These are phyloP conservation scores for Glandiceps talaboti DNA, from an alignment of 53 echinoderm and acorn worm genomes.

Conservation along the genomic window DNA sequence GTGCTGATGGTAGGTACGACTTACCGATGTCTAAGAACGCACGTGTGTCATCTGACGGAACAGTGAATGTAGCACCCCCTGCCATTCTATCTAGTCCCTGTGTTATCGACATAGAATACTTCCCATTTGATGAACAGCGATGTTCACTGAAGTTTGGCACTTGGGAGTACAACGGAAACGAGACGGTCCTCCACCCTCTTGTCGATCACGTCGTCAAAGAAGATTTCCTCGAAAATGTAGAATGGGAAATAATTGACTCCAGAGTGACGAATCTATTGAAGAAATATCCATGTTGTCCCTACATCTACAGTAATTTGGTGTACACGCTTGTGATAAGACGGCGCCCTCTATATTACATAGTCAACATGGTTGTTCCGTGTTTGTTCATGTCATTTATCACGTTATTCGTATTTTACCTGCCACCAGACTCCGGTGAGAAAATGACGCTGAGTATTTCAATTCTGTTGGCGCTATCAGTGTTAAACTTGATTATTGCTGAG, in stretches of 20 bases:
- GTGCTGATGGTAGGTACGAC: constrained; percentile 76
- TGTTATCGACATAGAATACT: constrained; percentile 83
- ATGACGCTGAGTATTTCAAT: constrained; percentile 86
- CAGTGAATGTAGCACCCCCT: constrained; percentile 70
- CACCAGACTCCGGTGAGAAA: constrained; percentile 85
- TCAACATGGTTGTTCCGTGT: constrained; percentile 81
- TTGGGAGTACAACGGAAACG: constrained; percentile 70
- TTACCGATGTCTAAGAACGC: constrained; percentile 57
- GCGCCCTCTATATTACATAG: constrained; percentile 74
- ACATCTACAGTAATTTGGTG: constrained; percentile 55
- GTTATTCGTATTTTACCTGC: constrained; percentile 62
- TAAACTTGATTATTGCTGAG: constrained; percentile 66
- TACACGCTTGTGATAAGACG: constrained; percentile 56
- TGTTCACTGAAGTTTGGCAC: constrained; percentile 91
- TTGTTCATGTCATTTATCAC: constrained; percentile 76
- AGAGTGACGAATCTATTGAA: constrained; percentile 40
- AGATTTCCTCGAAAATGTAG: constrained; percentile 77
- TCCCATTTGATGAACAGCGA: constrained; percentile 87
- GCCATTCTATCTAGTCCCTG: constrained; percentile 76
- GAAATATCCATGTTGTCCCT: constrained; percentile 82
- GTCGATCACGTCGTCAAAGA: constrained; percentile 46
- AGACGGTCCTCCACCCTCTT: constrained; percentile 47
- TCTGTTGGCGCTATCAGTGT: constrained; percentile 75
- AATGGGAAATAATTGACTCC: constrained; percentile 80
- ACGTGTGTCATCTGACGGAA: constrained; percentile 54